Evolutionary conservation across 1,140 invertebrate genomes (phyloP).

Genomic region (Ceratosolen fusciceps): DNA sequence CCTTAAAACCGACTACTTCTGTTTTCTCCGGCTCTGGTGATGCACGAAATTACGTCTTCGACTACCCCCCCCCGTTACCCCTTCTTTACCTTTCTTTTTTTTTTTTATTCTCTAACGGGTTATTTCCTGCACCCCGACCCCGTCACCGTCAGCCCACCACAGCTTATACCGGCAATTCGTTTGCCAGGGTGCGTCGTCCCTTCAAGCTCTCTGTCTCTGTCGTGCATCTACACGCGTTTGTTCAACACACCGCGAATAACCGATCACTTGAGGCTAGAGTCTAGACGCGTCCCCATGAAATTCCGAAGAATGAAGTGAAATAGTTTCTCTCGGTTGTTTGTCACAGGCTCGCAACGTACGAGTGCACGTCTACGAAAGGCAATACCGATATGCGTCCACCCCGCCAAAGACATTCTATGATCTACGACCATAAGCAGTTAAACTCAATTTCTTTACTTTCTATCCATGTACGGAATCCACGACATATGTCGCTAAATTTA

Average conservation of each 20-base stretch:
- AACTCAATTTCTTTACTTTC: too few relatives aligned
- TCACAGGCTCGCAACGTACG: not conserved
- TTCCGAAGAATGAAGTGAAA: constrained; percentile 40
- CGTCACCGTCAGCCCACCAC: too few relatives aligned
- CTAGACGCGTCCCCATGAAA: constrained; percentile 23
- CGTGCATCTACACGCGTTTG: not conserved
- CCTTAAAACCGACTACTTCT: constrained; percentile 15
- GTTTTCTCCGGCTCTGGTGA: not conserved
- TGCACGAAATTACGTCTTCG: constrained; percentile 17
- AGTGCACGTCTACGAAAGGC: not conserved
- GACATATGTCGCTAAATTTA: too few relatives aligned
- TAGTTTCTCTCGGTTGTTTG: constrained; percentile 35
- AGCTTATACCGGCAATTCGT: constrained; percentile 23
- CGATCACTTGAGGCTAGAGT: constrained; percentile 36
- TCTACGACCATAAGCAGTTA: too few relatives aligned
- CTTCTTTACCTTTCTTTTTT: too few relatives aligned
- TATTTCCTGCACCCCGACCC: not conserved
- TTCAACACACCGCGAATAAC: constrained; percentile 36
- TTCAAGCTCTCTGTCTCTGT: constrained; percentile 7
- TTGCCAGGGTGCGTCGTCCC: not conserved
- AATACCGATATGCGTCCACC: constrained; percentile 8
- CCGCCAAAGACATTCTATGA: too few relatives aligned
- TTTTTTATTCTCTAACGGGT: not conserved
- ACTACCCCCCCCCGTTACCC: not conserved
- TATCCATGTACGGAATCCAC: too few relatives aligned